Percentiles rank a stretch among this genome's conserved stretches.
These are phyloP conservation scores for Hipparchia semele DNA, from an alignment of 2,888 invertebrate species.

Conservation along the genomic window DNA sequence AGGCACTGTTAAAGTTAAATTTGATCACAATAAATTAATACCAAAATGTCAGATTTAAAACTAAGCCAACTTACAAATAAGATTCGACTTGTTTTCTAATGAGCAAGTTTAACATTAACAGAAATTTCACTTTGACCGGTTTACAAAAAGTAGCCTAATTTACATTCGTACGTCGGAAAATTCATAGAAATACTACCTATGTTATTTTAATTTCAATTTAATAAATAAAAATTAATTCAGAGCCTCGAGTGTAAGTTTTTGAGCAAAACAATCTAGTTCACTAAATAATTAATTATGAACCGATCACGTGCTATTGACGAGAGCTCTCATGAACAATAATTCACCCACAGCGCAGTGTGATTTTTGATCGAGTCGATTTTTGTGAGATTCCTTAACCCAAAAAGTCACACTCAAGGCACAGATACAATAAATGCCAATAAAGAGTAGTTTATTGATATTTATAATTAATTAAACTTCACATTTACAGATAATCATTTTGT, in stretches of 20 bases:
- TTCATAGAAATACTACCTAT: background rate
- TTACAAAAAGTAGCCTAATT: background rate
- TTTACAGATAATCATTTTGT: background rate
- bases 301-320: too few relatives aligned
- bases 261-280: background rate
- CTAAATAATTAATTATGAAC: too few relatives aligned
- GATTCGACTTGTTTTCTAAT: too few relatives aligned
- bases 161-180: background rate
- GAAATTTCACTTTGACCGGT: background rate
- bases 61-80: too few relatives aligned
- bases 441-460: background rate
- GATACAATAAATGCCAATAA: background rate
- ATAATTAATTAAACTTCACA: background rate
- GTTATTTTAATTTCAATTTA: background rate
- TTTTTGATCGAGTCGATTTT: too few relatives aligned
- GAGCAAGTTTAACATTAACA: too few relatives aligned
- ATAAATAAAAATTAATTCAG: background rate
- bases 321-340: too few relatives aligned
- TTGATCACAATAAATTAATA: too few relatives aligned
- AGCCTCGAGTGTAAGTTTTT: background rate
- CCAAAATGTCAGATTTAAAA: too few relatives aligned
- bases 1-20: too few relatives aligned
- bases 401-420: conserved; percentile 1
- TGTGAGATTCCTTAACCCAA: background rate
- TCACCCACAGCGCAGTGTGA: too few relatives aligned